Base-by-base conservation (phyloP, 2,797 vertebrate genomes). In the Pteronotus mesoamericanus region DNA sequence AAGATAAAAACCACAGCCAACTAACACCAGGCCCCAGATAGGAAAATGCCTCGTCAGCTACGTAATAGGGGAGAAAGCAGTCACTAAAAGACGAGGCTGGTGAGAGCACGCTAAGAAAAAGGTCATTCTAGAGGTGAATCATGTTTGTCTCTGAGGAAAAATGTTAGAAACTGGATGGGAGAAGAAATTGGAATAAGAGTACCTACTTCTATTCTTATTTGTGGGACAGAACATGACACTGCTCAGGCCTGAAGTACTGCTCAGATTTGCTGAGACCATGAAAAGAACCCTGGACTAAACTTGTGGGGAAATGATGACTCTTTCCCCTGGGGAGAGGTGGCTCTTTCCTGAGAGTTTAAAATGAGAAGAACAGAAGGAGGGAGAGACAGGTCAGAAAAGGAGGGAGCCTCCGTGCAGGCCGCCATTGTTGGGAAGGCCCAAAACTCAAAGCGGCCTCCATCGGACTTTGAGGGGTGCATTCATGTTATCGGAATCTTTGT, bases 1-100 rank as follows among this genome's bases (percentile, higher is more conserved):
- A 86, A 72, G 83, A 39, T n/a, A 89, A 84, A 89, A 96, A 77
- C 44, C 64, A 92, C 6, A 92, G 53, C 26, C 75, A 59, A n/a
- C 32, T 55, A 77, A 44, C 32, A 68, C 42, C 66, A 82, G 53
- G 55, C 15, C 42, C 48, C 48, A 90, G n/a, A 57, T 37, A 75
- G 32, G 10, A 72, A 85, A 95, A 34, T 34, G 18, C 39, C 89
- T 75, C 64, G 48, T 93, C 37, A 51, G 6, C 19, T 39, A 69
- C 9, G 0, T 15, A 59, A 29, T 6, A 37, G 24, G 6, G 18
- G 11, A 89, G 44, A 89, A 94, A 2, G 10, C n/a, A 85, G 7
- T 75, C 77, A 5, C 79, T 68, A 37, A 90, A 91, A 84, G 34
- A 11, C 42, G 72, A 77, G n/a, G 15, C 15, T 29, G 29, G 8